Evolutionary conservation across 2,797 vertebrate genomes (phyloP).

Genomic region (Pipistrellus pipistrellus): DNA sequence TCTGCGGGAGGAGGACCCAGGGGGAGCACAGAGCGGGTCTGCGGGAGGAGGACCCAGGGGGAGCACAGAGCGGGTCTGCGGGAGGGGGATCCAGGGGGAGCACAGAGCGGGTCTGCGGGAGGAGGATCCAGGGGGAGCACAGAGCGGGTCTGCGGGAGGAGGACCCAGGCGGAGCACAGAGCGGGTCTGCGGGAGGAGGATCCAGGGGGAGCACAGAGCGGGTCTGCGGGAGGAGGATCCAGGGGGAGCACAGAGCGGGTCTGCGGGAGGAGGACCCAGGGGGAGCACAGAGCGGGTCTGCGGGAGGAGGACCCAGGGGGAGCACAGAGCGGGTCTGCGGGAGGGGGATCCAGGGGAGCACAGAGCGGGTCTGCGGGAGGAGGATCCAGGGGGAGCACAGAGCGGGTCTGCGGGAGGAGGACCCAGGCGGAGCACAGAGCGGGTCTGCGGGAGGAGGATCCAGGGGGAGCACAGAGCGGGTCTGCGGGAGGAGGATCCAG

Average conservation of each 20-base stretch:
- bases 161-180: too few species aligned
- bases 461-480: neutral
- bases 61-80: neutral
- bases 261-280: neutral
- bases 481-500: too few species aligned
- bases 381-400: neutral
- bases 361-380: neutral
- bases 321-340: neutral
- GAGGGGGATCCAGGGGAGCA: neutral
- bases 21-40: neutral
- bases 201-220: too few species aligned
- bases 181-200: neutral
- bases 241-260: too few species aligned
- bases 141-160: neutral
- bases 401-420: neutral
- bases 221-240: neutral
- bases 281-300: too few species aligned
- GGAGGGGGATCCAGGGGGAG: too few species aligned
- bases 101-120: neutral
- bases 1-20: too few species aligned
- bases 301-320: neutral
- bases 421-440: neutral
- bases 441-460: too few species aligned
- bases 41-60: too few species aligned
- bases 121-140: too few species aligned